phyloP scores from a whole-genome alignment of 2,888 invertebrate genomes.

The Orchesella flavescens region DNA sequence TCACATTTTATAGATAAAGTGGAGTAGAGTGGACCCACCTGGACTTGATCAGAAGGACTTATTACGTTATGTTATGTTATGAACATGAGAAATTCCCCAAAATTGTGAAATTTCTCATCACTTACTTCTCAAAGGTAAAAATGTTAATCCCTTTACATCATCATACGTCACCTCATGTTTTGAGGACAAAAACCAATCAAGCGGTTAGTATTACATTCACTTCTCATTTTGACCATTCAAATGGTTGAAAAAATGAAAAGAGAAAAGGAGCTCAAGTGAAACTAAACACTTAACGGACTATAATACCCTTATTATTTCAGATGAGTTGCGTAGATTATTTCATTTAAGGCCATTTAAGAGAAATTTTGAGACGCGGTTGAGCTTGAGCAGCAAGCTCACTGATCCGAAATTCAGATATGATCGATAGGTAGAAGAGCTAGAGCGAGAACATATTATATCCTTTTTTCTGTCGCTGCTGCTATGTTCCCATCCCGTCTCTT shows the following conservation, averaged over 20 bases:
- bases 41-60: not conserved
- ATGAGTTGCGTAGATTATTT: conserved; percentile 5
- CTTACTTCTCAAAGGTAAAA: conserved; percentile 21
- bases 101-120: too few species aligned
- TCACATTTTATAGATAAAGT: too few species aligned
- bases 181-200: conserved; percentile 14
- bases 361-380: not conserved
- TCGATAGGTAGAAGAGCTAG: not conserved
- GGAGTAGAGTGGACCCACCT: not conserved
- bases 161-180: not conserved
- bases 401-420: conserved; percentile 36
- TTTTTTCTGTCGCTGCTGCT: not conserved
- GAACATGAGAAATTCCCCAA: not conserved
- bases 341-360: not conserved
- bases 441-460: not conserved
- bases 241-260: not conserved
- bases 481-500: not conserved
- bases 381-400: conserved; percentile 14
- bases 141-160: conserved; percentile 36
- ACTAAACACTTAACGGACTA: conserved; percentile 29
- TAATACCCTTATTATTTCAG: conserved; percentile 24
- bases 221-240: too few species aligned
- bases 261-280: conserved; percentile 39
- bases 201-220: not conserved
- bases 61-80: not conserved